Evolutionary conservation across 2,888 invertebrate species (phyloP).

Genomic region (Cataglyphis albicans): DNA sequence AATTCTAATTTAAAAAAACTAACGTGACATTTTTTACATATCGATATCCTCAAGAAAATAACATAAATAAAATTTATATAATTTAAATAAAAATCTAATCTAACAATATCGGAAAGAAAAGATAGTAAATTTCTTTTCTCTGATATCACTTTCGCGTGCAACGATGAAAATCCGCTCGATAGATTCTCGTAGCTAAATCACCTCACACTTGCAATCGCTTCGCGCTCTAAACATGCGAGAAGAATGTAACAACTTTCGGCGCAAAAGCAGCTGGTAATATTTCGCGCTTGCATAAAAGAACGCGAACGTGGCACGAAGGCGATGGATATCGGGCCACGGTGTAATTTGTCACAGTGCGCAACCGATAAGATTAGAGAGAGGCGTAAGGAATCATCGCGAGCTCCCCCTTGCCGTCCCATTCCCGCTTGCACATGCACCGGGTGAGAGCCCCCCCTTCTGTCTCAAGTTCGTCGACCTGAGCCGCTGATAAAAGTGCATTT

Average conservation of each 20-base stretch:
- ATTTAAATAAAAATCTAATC: not conserved
- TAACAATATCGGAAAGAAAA: not conserved
- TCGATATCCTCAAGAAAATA: not conserved
- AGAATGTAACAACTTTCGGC: not conserved
- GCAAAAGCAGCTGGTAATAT: conserved; percentile 14
- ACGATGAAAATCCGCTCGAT: not conserved
- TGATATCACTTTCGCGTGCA: not conserved
- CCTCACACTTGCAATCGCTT: not conserved
- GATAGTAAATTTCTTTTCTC: not conserved
- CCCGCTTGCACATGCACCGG: conserved; percentile 39
- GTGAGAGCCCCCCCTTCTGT: conserved; percentile 41
- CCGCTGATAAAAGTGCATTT: conserved; percentile 80
- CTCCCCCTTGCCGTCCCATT: conserved; percentile 38
- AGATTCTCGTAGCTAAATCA: not conserved
- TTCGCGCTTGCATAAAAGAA: conserved; percentile 40
- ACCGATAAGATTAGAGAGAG: conserved; percentile 67
- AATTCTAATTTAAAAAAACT: not conserved
- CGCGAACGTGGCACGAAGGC: conserved; percentile 32
- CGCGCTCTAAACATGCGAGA: not conserved
- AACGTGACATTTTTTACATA: not conserved
- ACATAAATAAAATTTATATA: not conserved
- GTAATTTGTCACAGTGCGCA: conserved; percentile 62
- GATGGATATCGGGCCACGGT: conserved; percentile 56
- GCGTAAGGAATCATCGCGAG: conserved; percentile 62
- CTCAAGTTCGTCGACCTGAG: conserved; percentile 76